phyloP scores from a whole-genome alignment of 2,888 invertebrate genomes.

The Ophraella communa region DNA sequence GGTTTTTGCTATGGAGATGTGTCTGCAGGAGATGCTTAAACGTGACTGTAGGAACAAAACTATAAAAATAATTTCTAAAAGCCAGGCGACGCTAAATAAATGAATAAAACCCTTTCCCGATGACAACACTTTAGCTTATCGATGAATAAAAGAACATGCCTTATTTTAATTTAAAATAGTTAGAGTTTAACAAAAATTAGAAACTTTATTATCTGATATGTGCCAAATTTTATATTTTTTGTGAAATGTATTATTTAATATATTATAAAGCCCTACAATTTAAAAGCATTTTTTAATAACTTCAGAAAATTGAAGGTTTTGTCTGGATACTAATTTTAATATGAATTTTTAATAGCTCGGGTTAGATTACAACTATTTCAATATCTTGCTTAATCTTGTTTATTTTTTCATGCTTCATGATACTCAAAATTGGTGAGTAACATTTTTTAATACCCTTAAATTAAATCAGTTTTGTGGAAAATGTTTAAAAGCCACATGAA shows the following conservation, averaged over 20 bases:
- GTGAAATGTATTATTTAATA: neutral
- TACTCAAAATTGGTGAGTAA: constrained; percentile 18
- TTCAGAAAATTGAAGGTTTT: neutral
- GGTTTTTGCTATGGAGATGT: no score
- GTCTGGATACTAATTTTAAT: neutral
- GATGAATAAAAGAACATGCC: no score
- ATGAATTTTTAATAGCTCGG: neutral
- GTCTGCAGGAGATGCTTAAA: no score
- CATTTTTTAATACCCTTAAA: neutral
- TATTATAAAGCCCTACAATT: neutral
- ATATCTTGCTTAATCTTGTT: neutral
- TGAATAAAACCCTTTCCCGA: no score
- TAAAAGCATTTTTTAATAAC: neutral
- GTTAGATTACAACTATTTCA: neutral
- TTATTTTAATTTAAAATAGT: no score
- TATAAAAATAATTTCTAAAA: no score
- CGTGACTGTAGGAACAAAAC: no score
- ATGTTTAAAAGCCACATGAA: no score
- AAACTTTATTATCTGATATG: neutral
- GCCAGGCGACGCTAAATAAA: no score
- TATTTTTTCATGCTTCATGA: constrained; percentile 18
- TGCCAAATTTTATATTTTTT: constrained; percentile 13
- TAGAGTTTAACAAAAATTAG: neutral
- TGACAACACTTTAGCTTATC: no score
- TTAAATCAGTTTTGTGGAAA: no score